Evolutionary conservation across 1,140 invertebrate genomes (phyloP), one percentile per base, ranked within the genome.

Genomic region (Oreohelix idahoensis): DNA sequence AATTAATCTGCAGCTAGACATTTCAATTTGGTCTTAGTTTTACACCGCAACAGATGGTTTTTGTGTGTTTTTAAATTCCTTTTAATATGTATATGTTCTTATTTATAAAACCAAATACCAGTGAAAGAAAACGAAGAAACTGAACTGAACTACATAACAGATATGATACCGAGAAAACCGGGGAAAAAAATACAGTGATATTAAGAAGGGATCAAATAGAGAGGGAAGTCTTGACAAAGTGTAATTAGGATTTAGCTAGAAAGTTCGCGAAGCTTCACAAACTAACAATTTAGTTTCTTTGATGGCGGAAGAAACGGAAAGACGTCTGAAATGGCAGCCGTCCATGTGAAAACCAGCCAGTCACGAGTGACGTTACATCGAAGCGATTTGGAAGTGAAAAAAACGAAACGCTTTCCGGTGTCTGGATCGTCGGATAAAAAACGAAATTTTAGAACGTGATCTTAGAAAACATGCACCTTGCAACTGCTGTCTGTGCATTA

Each of bases 311-410:
- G 29, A 66, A 66, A 29, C 63, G 63, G 63, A 66, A 66, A 32
- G 63, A 66, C 29, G n/a, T 66, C 63, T 66, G 29, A 66, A 66
- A 29, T 32, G 63, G n/a, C 29, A 66, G 29, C 63, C 63, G n/a
- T 35, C 63, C 63, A 66, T 66, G 63, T 66, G 63, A 66, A 66
- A 66, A 66, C n/a, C 29, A 66, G 8, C 63, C 63, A 32, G 29
- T 66, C 29, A 66, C 63, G 11, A 66, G 63, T 32, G 29, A 32
- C n/a, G n/a, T 32, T 66, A 11, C n/a, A 32, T 17, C 29, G 8
- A 32, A 66, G 63, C 29, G n/a, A 66, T 66, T 66, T 29, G 63
- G 63, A 35, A 66, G 63, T 29, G 29, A 35, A 66, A 66, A n/a
- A 66, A 66, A 32, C 17, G n/a, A 32, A 35, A 35, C n/a, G 4